Conservation (phyloP, 2,797 vertebrate genomes). For the Remorina albescens region DNA sequence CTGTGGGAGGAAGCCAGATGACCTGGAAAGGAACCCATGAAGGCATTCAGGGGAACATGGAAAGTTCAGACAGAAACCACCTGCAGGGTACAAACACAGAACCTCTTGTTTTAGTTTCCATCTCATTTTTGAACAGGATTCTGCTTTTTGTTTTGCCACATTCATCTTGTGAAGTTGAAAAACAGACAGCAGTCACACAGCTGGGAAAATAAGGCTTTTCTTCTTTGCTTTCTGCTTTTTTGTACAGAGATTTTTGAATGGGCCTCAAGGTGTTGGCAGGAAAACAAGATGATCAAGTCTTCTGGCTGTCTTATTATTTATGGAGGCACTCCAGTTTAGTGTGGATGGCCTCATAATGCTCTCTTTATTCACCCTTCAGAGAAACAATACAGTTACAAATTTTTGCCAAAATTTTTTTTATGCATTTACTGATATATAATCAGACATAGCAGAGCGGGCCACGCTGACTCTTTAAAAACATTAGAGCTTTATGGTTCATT, state of each 20-base stretch:
- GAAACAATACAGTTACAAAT: slow-evolving; percentile 55
- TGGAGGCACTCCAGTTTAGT: slow-evolving; percentile 55
- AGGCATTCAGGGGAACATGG: too few species aligned
- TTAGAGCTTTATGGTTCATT: slow-evolving; percentile 66
- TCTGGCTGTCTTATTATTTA: slow-evolving; percentile 66
- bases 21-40: too few species aligned
- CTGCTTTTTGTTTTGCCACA: not conserved
- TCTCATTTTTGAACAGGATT: slow-evolving; percentile 3
- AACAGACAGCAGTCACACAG: slow-evolving; percentile 8
- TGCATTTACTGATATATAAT: slow-evolving; percentile 57
- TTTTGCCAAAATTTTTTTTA: slow-evolving; percentile 55
- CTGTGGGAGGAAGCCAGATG: too few species aligned
- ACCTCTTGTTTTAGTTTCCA: not conserved
- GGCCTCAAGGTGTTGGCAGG: slow-evolving; percentile 57
- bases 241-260: slow-evolving; percentile 36
- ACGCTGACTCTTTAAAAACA: slow-evolving; percentile 56
- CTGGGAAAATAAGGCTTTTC: slow-evolving; percentile 23
- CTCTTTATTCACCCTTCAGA: slow-evolving; percentile 47
- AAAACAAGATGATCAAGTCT: slow-evolving; percentile 40
- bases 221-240: not conserved
- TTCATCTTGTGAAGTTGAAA: slow-evolving; percentile 1
- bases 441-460: slow-evolving; percentile 22
- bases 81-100: too few species aligned
- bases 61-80: too few species aligned
- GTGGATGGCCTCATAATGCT: slow-evolving; percentile 49